Base-by-base conservation (phyloP, 2,888 invertebrate species). In the Scaptomyza parva region DNA sequence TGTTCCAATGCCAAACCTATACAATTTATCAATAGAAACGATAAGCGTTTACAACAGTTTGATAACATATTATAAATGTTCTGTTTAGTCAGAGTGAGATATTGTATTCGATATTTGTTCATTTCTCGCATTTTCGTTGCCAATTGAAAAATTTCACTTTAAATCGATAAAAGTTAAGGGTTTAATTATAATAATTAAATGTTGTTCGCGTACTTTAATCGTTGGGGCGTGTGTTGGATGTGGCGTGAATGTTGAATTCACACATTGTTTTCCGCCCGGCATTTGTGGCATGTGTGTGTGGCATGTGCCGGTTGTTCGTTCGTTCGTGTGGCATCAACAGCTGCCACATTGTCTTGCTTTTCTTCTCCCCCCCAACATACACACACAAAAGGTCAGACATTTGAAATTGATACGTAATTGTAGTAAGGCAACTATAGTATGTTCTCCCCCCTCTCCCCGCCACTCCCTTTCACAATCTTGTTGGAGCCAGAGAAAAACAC, bases 351-450 rank as follows among this genome's bases (percentile, higher is more conserved):
- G 59, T 44, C 57, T 47, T 26, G 35, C 35, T 47, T n/a, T 51
- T 33, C 28, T 22, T 24, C 50, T 47, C 68, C 47, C 41, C 60
- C 37, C 44, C n/a, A n/a, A n/a, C n/a, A n/a, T n/a, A n/a, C n/a
- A n/a, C n/a, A n/a, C n/a, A n/a, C n/a, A n/a, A 72, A 74, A 55
- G 69, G 70, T 61, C 64, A 58, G 70, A 61, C 64, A 58, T 61
- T 64, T 75, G 76, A 64, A 73, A 75, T 65, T 73, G 73, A 75
- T 73, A 73, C 76, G 61, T 55, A 69, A 57, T 63, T 52, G 53
- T 37, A 33, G 43, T 3, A 28, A 26, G 20, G 50, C 3, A 22
- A 26, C 8, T 22, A 3, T 5, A 2, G 3, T 22, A 17, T 12
- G 50, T 28, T 51, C 11, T 5, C 8, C n/a, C 37, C 37, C 41